Evolutionary conservation across 2,113 vertebrate species (phyloP).

Genomic region (Burhinus oedicnemus): DNA sequence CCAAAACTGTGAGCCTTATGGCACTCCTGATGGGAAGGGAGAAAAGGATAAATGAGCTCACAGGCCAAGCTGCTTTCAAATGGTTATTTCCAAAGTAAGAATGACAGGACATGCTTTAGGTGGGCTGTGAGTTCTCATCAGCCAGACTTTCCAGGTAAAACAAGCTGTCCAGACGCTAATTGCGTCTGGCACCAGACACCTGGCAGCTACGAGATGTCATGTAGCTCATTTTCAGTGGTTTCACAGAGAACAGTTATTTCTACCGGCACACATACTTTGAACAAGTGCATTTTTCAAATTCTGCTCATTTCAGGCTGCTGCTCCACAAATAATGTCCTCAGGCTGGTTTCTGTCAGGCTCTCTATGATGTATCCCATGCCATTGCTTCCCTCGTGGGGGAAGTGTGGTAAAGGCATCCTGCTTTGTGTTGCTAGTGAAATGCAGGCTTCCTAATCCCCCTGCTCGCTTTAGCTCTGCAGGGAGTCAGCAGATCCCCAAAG

Average conservation of each 20-base stretch:
- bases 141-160: constrained; percentile 15
- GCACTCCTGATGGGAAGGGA: background rate
- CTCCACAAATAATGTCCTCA: background rate
- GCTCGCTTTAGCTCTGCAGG: background rate
- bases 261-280: background rate
- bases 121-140: background rate
- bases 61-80: background rate
- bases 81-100: background rate
- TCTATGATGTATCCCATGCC: background rate
- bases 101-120: background rate
- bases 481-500: background rate
- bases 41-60: background rate
- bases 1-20: background rate
- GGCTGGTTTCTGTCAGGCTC: background rate
- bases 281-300: background rate
- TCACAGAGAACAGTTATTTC: background rate
- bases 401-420: background rate
- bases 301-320: background rate
- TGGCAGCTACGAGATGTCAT: background rate
- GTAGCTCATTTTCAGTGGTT: background rate
- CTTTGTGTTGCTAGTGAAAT: background rate
- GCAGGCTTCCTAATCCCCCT: background rate
- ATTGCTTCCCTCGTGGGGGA: background rate
- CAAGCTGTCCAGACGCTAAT: background rate
- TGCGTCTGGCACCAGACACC: background rate